Percentiles rank a stretch among this genome's conserved stretches.
Evolutionary conservation across 2,888 invertebrate species (phyloP).

Genomic region (Phyllotreta cruciferae): DNA sequence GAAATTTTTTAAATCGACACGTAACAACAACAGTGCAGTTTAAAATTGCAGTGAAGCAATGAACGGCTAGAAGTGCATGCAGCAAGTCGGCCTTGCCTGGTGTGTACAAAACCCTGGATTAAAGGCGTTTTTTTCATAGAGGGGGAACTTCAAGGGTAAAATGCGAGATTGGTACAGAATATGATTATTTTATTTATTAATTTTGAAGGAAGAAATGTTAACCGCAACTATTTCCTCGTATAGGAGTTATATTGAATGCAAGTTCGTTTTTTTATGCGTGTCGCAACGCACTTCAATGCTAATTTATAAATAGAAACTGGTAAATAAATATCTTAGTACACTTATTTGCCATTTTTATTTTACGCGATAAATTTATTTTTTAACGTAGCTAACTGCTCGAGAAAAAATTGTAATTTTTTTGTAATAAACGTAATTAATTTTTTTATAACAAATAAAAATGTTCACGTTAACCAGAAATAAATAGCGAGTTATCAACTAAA

Average conservation of each 20-base stretch:
- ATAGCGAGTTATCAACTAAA: conserved; percentile 18
- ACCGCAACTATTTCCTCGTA: conserved; percentile 36
- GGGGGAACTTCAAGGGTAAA: conserved; percentile 58
- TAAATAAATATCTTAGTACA: neutral
- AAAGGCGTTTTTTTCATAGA: conserved; percentile 57
- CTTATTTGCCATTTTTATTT: conserved; percentile 2
- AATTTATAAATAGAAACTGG: conserved; percentile 21
- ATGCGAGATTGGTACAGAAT: conserved; percentile 46
- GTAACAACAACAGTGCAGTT: conserved; percentile 45
- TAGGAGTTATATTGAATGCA: conserved; percentile 11
- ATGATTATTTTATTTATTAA: conserved; percentile 43
- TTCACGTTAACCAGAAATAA: conserved; percentile 16
- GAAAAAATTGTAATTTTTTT: too few relatives aligned
- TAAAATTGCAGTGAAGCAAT: conserved; percentile 50
- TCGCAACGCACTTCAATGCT: conserved; percentile 16
- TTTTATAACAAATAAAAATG: conserved; percentile 11
- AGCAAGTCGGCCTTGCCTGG: conserved; percentile 54
- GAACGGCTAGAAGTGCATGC: conserved; percentile 51
- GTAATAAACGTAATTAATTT: neutral
- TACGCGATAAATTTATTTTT: too few relatives aligned
- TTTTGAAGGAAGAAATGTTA: conserved; percentile 39
- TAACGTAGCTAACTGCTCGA: too few relatives aligned
- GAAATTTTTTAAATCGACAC: conserved; percentile 39
- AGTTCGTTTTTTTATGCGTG: conserved; percentile 20
- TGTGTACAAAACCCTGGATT: conserved; percentile 56